phyloP scores from a whole-genome alignment of 2,888 invertebrate species.

The Notodonta ziczac region DNA sequence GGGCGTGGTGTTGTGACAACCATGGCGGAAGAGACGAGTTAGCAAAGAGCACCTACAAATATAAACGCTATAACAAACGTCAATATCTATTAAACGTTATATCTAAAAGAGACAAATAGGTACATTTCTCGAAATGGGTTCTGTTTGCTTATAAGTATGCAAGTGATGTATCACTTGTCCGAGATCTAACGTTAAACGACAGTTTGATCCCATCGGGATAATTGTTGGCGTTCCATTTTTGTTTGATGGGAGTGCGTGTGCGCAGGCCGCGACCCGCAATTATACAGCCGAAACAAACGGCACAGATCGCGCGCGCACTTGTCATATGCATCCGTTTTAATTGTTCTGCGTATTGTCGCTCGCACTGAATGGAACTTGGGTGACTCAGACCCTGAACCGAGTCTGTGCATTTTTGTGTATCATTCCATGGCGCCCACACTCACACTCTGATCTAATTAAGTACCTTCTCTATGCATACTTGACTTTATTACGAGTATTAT shows the following conservation, averaged over 20 bases:
- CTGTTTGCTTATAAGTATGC: background rate
- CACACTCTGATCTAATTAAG: background rate
- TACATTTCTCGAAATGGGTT: background rate
- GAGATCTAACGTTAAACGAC: background rate
- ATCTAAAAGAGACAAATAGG: background rate
- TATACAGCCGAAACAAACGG: conserved; percentile 75
- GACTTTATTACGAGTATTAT: too few species aligned
- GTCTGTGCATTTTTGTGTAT: conserved; percentile 3
- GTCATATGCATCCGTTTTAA: conserved; percentile 59
- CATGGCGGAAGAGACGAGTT: conserved; percentile 69
- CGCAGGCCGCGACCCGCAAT: conserved; percentile 74
- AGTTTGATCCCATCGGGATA: conserved; percentile 3
- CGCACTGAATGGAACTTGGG: conserved; percentile 46
- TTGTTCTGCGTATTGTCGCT: conserved; percentile 65
- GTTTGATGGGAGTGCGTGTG: conserved; percentile 59
- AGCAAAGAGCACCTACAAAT: conserved; percentile 45
- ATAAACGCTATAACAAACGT: conserved; percentile 18
- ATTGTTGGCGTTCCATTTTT: conserved; percentile 23
- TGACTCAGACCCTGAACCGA: conserved; percentile 35
- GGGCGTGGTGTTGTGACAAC: conserved; percentile 79
- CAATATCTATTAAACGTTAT: background rate
- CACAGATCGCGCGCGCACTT: conserved; percentile 63
- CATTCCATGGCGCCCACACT: background rate
- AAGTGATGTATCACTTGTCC: background rate
- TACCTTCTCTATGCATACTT: too few species aligned